Conservation (phyloP, 1,140 invertebrate genomes). For the Pygmarrhopalites habei region DNA sequence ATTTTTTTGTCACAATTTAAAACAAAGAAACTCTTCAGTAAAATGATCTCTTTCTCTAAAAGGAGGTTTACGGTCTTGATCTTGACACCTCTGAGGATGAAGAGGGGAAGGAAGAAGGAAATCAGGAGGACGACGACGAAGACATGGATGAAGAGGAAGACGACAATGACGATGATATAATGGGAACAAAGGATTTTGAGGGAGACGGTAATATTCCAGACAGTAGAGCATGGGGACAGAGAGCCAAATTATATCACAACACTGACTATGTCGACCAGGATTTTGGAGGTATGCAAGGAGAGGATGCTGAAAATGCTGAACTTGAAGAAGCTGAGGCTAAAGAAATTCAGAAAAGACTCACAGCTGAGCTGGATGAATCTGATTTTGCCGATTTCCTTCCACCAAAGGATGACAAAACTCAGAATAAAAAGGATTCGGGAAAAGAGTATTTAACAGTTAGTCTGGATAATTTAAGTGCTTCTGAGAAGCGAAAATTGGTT, state of each 20-base stretch:
- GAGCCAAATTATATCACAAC: constrained; percentile 67
- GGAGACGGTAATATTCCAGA: constrained; percentile 61
- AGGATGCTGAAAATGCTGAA: constrained; percentile 64
- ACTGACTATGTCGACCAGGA: constrained; percentile 83
- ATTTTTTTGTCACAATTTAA: neutral
- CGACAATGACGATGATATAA: constrained; percentile 46
- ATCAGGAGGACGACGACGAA: constrained; percentile 41
- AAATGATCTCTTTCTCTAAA: neutral
- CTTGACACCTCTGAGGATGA: neutral
- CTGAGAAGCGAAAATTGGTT: constrained; percentile 65
- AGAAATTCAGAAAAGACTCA: constrained; percentile 67
- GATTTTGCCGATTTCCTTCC: constrained; percentile 68
- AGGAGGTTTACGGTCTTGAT: constrained; percentile 22
- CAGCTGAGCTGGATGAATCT: constrained; percentile 68
- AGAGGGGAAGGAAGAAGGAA: constrained; percentile 12
- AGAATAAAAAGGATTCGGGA: constrained; percentile 40
- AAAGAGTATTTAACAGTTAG: constrained; percentile 60
- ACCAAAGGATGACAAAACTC: constrained; percentile 34
- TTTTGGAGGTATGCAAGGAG: constrained; percentile 63
- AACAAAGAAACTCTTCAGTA: neutral
- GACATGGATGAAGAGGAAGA: constrained; percentile 39
- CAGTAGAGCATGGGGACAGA: constrained; percentile 76
- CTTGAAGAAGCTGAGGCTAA: constrained; percentile 78
- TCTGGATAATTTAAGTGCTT: constrained; percentile 62
- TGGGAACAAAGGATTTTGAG: constrained; percentile 65